These are phyloP conservation scores for Arctia plantaginis DNA, from an alignment of 2,888 invertebrate species.

Conservation along the genomic window DNA sequence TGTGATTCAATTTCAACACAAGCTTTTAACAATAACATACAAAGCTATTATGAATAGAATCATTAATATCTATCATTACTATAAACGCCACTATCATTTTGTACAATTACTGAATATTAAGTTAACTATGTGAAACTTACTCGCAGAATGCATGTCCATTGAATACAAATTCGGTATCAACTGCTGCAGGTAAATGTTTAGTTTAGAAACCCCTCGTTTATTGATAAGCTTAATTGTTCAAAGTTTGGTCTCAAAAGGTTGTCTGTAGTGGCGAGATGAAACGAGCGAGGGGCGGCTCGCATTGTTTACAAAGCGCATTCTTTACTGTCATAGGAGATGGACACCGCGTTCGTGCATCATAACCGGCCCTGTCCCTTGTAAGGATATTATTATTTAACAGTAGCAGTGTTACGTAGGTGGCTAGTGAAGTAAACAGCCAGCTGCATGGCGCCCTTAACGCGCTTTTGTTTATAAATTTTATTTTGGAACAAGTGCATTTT, in stretches of 20 bases:
- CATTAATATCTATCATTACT: too few species aligned
- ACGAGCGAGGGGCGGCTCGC: constrained; percentile 6
- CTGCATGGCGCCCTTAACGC: neutral
- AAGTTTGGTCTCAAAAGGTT: neutral
- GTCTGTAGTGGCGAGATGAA: neutral
- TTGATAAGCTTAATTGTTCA: constrained; percentile 6
- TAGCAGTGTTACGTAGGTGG: neutral
- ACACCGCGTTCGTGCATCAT: neutral
- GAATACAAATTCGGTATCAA: neutral
- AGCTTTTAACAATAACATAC: neutral
- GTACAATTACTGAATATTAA: neutral
- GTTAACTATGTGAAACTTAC: neutral
- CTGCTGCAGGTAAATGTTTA: neutral
- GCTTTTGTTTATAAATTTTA: neutral
- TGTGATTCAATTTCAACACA: neutral
- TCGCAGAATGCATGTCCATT: neutral
- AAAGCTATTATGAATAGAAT: neutral
- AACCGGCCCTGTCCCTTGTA: constrained; percentile 19
- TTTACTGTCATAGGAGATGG: constrained; percentile 21
- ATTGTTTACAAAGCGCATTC: constrained; percentile 47
- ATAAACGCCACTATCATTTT: neutral
- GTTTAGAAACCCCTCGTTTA: neutral
- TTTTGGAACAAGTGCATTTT: neutral
- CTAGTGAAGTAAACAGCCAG: neutral
- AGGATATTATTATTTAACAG: constrained; percentile 1